Percentiles rank a stretch among this genome's conserved stretches.
These are phyloP conservation scores for Camelus bactrianus DNA, from an alignment of 2,113 vertebrate species.

Conservation along the genomic window DNA sequence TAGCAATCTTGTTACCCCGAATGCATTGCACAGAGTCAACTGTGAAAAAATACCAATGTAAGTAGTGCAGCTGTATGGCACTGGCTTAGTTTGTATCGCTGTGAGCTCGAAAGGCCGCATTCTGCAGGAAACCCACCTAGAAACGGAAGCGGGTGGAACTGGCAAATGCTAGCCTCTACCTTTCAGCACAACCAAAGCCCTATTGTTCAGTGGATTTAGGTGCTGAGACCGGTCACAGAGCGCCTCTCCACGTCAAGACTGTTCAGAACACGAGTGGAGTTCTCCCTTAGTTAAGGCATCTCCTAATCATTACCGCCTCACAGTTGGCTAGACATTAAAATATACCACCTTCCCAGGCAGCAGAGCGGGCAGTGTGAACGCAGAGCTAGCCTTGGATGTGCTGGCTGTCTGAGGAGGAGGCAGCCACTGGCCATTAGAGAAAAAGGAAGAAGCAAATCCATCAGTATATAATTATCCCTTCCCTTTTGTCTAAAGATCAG, in stretches of 20 bases:
- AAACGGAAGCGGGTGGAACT: conserved; percentile 62
- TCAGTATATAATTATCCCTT: conserved; percentile 23
- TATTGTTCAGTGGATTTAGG: conserved; percentile 64
- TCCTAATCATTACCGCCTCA: conserved; percentile 65
- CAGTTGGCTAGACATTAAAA: conserved; percentile 63
- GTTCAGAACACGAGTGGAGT: conserved; percentile 52
- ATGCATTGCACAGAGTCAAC: conserved; percentile 64
- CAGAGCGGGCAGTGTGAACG: conserved; percentile 25
- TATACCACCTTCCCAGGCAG: conserved; percentile 28
- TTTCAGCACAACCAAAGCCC: conserved; percentile 70
- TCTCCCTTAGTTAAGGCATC: conserved; percentile 56
- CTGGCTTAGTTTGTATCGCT: conserved; percentile 69
- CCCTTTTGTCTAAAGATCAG: conserved; percentile 44
- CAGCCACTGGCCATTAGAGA: conserved; percentile 11
- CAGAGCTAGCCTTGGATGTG: conserved; percentile 40
- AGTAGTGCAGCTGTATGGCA: conserved; percentile 64
- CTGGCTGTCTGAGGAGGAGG: conserved; percentile 15
- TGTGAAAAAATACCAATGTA: conserved; percentile 55
- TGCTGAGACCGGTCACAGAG: not conserved
- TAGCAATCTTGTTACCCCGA: conserved; percentile 62
- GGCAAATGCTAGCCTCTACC: conserved; percentile 58
- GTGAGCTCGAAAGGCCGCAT: conserved; percentile 63
- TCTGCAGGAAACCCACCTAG: conserved; percentile 46
- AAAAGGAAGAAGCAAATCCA: conserved; percentile 44
- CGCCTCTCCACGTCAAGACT: conserved; percentile 61